Evolutionary conservation across 2,113 vertebrate genomes (phyloP), one percentile per base, ranked within the genome.

Genomic region (Brachyhypopomus gauderio): DNA sequence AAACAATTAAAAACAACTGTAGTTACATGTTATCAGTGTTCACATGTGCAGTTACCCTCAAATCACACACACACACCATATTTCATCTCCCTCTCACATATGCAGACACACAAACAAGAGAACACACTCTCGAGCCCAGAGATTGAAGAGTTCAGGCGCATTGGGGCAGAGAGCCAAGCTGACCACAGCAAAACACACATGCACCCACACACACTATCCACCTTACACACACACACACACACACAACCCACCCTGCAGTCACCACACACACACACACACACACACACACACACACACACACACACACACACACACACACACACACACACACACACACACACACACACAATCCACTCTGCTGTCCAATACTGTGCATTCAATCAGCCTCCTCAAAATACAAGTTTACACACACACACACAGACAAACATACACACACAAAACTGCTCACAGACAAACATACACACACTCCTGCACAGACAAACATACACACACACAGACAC

Each of bases 151-250:
- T 78, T 30, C 64, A 70, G 34, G 69, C 30, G n/a, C 34, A 45
- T 34, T 45, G 55, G 19, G 77, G 55, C 77, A 79, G n/a, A 41
- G 38, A 59, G 77, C 77, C 77, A 71, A 79, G 77, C 77, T 79
- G 77, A 79, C 77, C 55, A 27, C 55, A 79, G 77, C 77, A 79
- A 25, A 79, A 79, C 55, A 59, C 55, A n/a, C n/a, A n/a, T n/a
- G n/a, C n/a, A n/a, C n/a, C n/a, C n/a, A 79, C 55, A 59, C 55
- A 30, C 66, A n/a, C 17, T 34, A 8, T 60, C 20, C 19, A 70
- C 36, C 34, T 34, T 27, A 41, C 38, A 30, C 30, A 30, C 30
- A 30, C 30, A 30, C 30, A 30, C 30, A 30, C 30, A 30, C 55
- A 30, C 66, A n/a, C 17, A 34, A 8, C 45, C 20, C 19, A 70